phyloP scores from a whole-genome alignment of 2,888 invertebrate genomes.

The Noctua comes region DNA sequence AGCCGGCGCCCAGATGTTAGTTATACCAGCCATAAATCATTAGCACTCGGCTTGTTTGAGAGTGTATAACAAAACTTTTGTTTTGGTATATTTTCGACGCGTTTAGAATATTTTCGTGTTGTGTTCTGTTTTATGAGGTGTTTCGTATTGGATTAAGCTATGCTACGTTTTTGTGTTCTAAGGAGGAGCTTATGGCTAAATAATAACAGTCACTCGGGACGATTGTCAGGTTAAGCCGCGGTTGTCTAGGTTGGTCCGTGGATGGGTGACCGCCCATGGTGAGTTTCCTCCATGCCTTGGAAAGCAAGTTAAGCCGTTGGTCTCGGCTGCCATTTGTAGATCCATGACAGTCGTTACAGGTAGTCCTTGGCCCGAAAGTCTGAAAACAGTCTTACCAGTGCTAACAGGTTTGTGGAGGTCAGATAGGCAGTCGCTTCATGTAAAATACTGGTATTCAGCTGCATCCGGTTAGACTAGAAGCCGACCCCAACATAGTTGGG shows the following conservation, averaged over 20 bases:
- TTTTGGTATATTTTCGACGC: constrained; percentile 8
- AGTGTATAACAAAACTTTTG: not conserved
- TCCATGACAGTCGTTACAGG: too few relatives aligned
- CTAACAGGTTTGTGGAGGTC: too few relatives aligned
- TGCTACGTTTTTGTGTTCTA: not conserved
- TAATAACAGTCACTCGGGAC: not conserved
- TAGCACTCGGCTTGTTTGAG: constrained; percentile 10
- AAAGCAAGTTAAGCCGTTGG: not conserved
- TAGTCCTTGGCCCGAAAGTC: too few relatives aligned
- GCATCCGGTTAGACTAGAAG: too few relatives aligned
- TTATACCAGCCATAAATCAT: constrained; percentile 8
- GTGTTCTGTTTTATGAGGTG: not conserved
- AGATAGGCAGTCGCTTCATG: too few relatives aligned
- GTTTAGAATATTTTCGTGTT: constrained; percentile 3
- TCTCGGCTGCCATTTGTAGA: not conserved
- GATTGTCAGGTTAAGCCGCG: not conserved
- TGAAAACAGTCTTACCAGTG: too few relatives aligned
- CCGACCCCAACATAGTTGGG: too few relatives aligned
- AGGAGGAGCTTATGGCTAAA: not conserved
- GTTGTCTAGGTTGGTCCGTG: not conserved
- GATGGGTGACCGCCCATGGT: not conserved
- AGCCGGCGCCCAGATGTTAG: constrained; percentile 4
- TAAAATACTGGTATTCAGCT: too few relatives aligned
- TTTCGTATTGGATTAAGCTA: not conserved
- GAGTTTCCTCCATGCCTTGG: not conserved